A percentile compares a stretch with the other conserved stretches of the same genome.
Conservation (phyloP, 1,140 invertebrate genomes). For the Coenobita brevimanus region DNA sequence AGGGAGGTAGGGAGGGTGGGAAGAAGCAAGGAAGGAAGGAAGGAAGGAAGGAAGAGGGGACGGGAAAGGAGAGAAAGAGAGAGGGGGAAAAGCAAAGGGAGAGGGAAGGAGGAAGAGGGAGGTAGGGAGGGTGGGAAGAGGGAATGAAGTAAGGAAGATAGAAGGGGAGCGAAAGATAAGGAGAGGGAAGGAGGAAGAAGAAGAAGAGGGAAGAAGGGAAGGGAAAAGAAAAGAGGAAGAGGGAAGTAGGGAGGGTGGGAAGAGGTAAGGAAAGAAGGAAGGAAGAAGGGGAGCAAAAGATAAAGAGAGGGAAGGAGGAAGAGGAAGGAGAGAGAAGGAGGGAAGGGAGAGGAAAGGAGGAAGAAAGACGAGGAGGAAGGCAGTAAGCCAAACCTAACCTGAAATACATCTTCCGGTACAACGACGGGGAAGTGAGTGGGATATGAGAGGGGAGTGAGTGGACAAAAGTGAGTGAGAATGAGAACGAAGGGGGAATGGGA, state of each 20-base stretch:
- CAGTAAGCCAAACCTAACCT: not conserved
- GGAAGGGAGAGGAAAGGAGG: not conserved
- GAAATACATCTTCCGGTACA: not conserved
- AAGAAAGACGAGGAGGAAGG: not conserved
- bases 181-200: not conserved
- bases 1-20: not conserved
- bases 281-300: conserved; percentile 17
- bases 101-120: not conserved
- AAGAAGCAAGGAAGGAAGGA: not conserved
- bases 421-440: not conserved
- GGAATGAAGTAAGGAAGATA: not conserved
- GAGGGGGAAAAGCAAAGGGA: not conserved
- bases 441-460: not conserved
- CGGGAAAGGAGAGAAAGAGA: not conserved
- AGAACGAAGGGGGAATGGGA: not conserved
- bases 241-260: conserved; percentile 16
- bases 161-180: not conserved
- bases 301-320: conserved; percentile 12
- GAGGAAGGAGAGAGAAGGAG: not conserved
- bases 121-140: not conserved
- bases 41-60: not conserved
- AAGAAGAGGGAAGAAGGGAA: not conserved
- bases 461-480: not conserved
- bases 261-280: not conserved
- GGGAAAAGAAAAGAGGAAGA: conserved; percentile 18